Base-by-base conservation (phyloP, 2,113 vertebrate species). In the Percopsis transmontana region DNA sequence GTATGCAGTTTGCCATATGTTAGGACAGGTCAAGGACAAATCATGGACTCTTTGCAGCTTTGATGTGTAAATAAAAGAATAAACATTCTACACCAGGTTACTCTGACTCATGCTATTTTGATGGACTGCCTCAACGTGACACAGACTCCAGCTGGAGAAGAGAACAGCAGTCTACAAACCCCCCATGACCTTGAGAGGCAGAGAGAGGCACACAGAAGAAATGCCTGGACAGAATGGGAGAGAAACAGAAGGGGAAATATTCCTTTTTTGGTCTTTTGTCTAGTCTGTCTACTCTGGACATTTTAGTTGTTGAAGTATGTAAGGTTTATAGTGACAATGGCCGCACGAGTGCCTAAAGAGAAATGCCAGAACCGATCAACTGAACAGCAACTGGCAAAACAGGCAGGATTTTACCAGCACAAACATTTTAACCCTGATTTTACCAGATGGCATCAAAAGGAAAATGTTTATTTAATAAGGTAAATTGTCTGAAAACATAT, bases 241-340 rank as follows among this genome's bases (percentile, higher is more conserved):
- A 58, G 18, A 68, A 15, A n/a, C n/a, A 50, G 16, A 62, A 38
- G 20, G 5, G 61, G 59, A 62, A 74, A 70, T 64, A 69, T 38
- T 13, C 58, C 62, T 44, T 16, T 57, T 60, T 59, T 41, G 42
- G 38, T 72, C 27, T 58, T 39, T 48, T 53, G 27, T 45, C 15
- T 45, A 16, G 42, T 45, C 12, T 13, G 24, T 65, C 72, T 73
- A 55, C 55, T 75, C 61, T 62, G 70, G 58, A 73, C 73, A 55
- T 44, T 58, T 64, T 72, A 42, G 78, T 79, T 85, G 59, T 16
- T 45, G 12, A 83, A 75, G 76, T 79, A 48, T 57, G 27, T 39
- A 4, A 39, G 73, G 79, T 80, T 82, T 80, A 78, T 75, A 76
- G 64, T 61, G 82, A 86, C 87, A 87, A 83, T 89, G 83, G 82